Conservation (phyloP, 2,113 vertebrate genomes). For the Daubentonia madagascariensis region DNA sequence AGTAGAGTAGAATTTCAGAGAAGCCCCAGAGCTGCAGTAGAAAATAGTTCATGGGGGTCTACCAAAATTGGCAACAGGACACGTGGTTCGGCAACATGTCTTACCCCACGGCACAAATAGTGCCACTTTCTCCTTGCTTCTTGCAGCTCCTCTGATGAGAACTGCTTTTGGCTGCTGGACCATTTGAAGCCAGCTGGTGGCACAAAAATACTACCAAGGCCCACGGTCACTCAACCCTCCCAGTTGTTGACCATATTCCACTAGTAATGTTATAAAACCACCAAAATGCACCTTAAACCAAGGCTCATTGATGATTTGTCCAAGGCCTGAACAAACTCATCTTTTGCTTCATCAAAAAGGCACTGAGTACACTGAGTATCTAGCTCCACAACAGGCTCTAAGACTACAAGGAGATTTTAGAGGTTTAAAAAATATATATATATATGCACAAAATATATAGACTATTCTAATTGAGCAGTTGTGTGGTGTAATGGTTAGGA, state of each 20-base stretch:
- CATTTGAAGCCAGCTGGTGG: neutral
- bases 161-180: neutral
- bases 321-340: neutral
- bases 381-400: neutral
- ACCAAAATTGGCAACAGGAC: neutral
- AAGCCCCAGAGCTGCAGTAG: neutral
- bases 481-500: neutral
- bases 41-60: neutral
- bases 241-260: neutral
- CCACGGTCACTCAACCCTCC: neutral
- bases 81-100: accelerated
- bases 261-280: neutral
- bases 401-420: neutral
- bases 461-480: neutral
- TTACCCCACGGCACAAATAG: accelerated
- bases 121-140: neutral
- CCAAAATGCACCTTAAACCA: neutral
- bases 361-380: neutral
- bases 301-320: neutral
- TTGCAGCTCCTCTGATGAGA: neutral
- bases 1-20: neutral
- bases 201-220: neutral
- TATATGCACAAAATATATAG: neutral
- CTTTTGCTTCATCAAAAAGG: neutral
- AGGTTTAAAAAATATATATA: neutral